Evolutionary conservation across 2,888 invertebrate genomes (phyloP).

Genomic region (Diogma glabrata): DNA sequence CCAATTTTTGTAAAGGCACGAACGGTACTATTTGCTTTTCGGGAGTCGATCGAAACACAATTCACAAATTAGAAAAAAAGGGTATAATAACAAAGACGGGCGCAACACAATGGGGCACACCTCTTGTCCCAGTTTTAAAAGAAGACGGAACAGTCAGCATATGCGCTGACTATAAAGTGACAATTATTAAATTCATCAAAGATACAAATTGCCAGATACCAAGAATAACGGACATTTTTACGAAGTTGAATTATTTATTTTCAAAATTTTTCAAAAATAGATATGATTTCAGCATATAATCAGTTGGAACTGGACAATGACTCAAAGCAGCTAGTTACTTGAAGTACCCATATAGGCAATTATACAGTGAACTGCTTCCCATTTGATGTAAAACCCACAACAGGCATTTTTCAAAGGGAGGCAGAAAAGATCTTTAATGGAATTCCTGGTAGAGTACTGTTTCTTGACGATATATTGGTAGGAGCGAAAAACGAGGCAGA

Average conservation of each 20-base stretch:
- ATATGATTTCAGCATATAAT: slow-evolving; percentile 14
- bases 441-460: no score
- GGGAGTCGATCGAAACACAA: neutral
- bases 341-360: slow-evolving; percentile 17
- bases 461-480: no score
- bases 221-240: neutral
- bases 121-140: slow-evolving; percentile 7
- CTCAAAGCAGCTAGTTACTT: slow-evolving; percentile 16
- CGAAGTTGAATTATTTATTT: no score
- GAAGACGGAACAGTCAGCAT: neutral
- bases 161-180: slow-evolving; percentile 1
- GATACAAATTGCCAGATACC: slow-evolving; percentile 7
- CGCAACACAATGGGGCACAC: no score
- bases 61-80: neutral
- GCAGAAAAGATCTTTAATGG: no score
- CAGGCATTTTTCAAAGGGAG: no score
- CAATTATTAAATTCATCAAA: neutral
- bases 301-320: slow-evolving; percentile 10
- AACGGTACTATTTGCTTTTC: neutral
- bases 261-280: no score
- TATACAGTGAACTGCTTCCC: no score
- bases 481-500: no score
- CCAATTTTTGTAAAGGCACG: neutral
- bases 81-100: neutral
- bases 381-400: no score